These are phyloP conservation scores for Tapera naevia DNA, from an alignment of 2,797 vertebrate species.

Conservation along the genomic window DNA sequence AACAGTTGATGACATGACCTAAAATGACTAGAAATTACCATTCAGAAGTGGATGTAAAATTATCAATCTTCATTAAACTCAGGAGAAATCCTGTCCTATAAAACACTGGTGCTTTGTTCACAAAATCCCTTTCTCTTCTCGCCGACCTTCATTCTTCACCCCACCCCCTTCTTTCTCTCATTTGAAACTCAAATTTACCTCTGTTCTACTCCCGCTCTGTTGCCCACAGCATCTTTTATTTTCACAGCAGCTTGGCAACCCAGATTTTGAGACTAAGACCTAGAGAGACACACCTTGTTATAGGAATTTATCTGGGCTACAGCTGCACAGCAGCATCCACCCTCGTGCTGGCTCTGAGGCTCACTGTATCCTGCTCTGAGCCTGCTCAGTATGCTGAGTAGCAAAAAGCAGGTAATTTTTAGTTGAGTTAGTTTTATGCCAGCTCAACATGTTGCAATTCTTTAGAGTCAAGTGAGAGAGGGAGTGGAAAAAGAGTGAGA, in stretches of 20 bases:
- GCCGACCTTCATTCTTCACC: not conserved
- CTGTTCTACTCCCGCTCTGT: not conserved
- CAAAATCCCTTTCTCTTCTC: not conserved
- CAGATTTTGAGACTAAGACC: constrained; percentile 6
- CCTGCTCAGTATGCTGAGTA: not conserved
- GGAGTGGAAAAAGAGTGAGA: not conserved
- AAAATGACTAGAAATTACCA: not conserved
- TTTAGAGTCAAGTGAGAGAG: not conserved
- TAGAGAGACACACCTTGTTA: not conserved
- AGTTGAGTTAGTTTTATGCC: not conserved
- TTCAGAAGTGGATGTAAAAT: not conserved
- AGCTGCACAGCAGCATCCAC: not conserved
- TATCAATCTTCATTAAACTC: not conserved
- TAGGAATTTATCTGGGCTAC: not conserved
- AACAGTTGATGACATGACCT: not conserved
- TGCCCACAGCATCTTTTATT: not conserved
- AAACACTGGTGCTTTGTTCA: not conserved
- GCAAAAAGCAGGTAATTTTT: not conserved
- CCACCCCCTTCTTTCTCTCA: not conserved
- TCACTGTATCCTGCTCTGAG: not conserved
- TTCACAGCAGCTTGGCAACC: not conserved
- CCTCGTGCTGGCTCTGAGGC: not conserved
- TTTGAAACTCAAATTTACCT: constrained; percentile 38
- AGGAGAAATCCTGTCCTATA: not conserved
- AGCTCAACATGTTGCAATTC: not conserved